Percentiles rank a stretch among this genome's conserved stretches.
These are phyloP conservation scores for Silurus asotus DNA, from an alignment of 2,113 vertebrate species.

Conservation along the genomic window DNA sequence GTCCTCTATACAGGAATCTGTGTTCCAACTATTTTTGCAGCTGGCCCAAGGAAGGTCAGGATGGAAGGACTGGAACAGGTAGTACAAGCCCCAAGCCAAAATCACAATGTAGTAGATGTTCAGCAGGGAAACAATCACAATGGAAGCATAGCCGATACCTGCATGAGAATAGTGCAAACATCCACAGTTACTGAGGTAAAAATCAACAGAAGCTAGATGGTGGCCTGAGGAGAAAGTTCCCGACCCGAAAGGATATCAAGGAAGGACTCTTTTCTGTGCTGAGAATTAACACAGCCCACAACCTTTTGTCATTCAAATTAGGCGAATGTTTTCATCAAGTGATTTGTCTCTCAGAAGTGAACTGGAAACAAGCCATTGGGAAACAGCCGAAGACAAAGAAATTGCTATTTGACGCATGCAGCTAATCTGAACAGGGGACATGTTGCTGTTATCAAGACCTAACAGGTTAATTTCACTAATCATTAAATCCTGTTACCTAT, in stretches of 20 bases:
- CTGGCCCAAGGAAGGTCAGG: slow-evolving; percentile 91
- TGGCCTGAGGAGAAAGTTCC: neutral
- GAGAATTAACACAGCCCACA: neutral
- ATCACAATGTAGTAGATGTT: slow-evolving; percentile 98
- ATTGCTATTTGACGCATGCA: too few species aligned
- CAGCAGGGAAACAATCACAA: slow-evolving; percentile 95
- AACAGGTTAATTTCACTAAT: neutral
- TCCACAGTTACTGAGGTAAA: neutral
- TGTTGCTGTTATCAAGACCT: neutral
- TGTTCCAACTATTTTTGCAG: slow-evolving; percentile 95
- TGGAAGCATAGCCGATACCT: slow-evolving; percentile 98
- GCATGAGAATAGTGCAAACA: slow-evolving; percentile 39
- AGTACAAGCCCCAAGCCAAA: slow-evolving; percentile 97
- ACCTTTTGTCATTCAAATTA: neutral
- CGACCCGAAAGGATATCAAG: neutral
- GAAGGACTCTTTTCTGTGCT: neutral
- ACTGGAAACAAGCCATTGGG: neutral
- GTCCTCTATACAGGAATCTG: slow-evolving; percentile 85
- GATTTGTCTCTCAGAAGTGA: neutral
- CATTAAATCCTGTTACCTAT: neutral
- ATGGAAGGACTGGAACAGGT: slow-evolving; percentile 95
- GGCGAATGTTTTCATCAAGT: neutral
- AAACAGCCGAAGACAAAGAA: too few species aligned
- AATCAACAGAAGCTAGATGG: neutral
- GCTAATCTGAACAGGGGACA: neutral